Conservation (phyloP, 2,113 vertebrate species). For the Atractosteus spatula region DNA sequence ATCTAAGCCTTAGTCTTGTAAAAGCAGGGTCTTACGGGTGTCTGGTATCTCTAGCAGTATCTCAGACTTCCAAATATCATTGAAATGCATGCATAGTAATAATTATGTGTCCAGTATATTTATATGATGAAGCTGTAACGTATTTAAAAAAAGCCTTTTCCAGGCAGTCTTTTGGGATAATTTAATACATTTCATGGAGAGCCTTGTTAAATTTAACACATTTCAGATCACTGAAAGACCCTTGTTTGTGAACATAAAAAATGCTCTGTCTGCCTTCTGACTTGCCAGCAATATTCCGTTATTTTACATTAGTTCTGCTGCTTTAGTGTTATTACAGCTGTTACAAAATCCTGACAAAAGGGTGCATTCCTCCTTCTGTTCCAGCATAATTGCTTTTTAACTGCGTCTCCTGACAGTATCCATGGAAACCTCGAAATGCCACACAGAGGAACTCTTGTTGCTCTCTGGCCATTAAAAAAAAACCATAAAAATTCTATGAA, state of each 20-base stretch:
- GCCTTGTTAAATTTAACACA: background rate
- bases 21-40: too few relatives aligned
- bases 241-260: slow-evolving; percentile 19
- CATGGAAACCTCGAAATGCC: slow-evolving; percentile 75
- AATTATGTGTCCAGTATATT: too few relatives aligned
- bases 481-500: slow-evolving; percentile 55
- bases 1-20: too few relatives aligned
- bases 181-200: too few relatives aligned
- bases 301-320: slow-evolving; percentile 71
- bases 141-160: too few relatives aligned
- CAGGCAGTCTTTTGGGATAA: too few relatives aligned
- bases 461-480: slow-evolving; percentile 56
- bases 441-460: slow-evolving; percentile 80
- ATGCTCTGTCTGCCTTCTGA: slow-evolving; percentile 10
- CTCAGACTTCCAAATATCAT: too few relatives aligned
- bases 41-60: too few relatives aligned
- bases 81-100: too few relatives aligned
- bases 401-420: slow-evolving; percentile 78
- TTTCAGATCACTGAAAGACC: background rate
- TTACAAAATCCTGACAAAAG: slow-evolving; percentile 82
- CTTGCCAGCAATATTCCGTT: slow-evolving; percentile 69
- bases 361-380: slow-evolving; percentile 71
- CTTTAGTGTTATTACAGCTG: slow-evolving; percentile 82
- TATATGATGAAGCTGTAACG: too few relatives aligned
- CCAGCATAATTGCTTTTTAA: slow-evolving; percentile 80